Evolutionary conservation across 2,113 vertebrate species (phyloP), one percentile per base, ranked within the genome.

Genomic region (Coracopsis vasa): DNA sequence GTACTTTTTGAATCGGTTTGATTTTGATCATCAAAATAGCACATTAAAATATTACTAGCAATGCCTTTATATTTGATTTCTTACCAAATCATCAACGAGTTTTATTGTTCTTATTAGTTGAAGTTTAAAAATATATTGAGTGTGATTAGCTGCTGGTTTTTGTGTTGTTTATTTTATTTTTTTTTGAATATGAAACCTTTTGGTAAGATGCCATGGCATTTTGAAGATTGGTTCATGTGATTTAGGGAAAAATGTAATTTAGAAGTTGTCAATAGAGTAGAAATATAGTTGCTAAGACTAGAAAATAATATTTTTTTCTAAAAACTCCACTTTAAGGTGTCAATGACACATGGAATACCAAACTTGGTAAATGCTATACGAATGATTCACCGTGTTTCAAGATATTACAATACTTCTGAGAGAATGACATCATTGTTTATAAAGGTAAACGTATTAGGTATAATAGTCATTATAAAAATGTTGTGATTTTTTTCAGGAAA

Each of bases 371-470:
- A 98, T 78, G 91, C 97, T 80, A 98, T 99, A 91, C 88, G 91
- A 82, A 98, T 98, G 98, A 98, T 99, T 96, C 97, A 98, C 50
- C 90, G 93, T 31, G 96, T 98, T 77, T 99, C 99, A 83, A 95
- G 94, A 37, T 98, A 98, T 74, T 99, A 98, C 91, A 98, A 98
- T 72, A 99, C 98, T 12, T 98, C 97, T 47, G 98, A 98, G 88
- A 98, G 97, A 95, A 98, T 99, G 93, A 98, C 98, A 27, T 97
- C 98, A n/a, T 86, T 99, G 41, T 98, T 98, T 88, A 97, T 98
- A 73, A 99, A 98, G 97, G 99, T 98, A 97, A 86, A 96, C 89
- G 69, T 70, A 70, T 45, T 54, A 56, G 75, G 15, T 10, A 39
- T 64, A 69, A 37, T 37, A 48, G 11, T 56, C 2, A 29, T 51